Conservation (phyloP, 2,113 vertebrate species). For the Nannospalax galili region DNA sequence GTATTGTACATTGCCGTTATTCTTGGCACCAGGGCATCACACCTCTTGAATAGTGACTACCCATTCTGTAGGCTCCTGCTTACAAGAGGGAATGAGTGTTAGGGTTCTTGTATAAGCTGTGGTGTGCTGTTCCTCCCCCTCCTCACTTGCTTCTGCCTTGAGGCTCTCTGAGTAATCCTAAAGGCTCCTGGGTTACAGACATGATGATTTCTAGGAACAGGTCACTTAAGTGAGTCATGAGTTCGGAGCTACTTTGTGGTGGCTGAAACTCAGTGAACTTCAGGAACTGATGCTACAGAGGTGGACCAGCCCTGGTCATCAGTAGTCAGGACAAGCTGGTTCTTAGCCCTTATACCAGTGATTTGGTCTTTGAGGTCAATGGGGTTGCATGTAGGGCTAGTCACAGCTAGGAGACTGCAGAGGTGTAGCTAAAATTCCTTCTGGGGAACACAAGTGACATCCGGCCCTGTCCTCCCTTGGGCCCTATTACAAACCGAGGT, state of each 20-base stretch:
- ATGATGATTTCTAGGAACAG: not conserved
- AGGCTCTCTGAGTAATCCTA: not conserved
- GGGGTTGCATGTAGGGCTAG: too few species aligned
- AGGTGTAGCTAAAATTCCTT: too few species aligned
- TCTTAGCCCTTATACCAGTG: too few species aligned
- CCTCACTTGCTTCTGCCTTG: accelerated
- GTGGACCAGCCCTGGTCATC: not conserved
- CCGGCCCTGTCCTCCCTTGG: too few species aligned
- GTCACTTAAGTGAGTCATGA: not conserved
- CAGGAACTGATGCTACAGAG: not conserved
- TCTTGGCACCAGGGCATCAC: accelerated
- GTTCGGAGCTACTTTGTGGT: not conserved
- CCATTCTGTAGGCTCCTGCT: not conserved
- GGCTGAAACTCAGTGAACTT: not conserved
- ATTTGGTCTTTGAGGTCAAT: not conserved
- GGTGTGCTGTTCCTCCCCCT: too few species aligned
- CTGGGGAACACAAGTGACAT: too few species aligned
- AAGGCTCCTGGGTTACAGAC: too few species aligned
- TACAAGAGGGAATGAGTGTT: not conserved
- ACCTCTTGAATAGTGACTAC: not conserved
- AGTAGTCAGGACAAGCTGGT: too few species aligned
- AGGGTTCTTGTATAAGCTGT: not conserved
- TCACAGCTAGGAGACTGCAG: too few species aligned
- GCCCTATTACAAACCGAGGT: too few species aligned
- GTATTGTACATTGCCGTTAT: not conserved